Evolutionary conservation across 2,888 invertebrate species (phyloP).

Genomic region (Rotaria sp.): DNA sequence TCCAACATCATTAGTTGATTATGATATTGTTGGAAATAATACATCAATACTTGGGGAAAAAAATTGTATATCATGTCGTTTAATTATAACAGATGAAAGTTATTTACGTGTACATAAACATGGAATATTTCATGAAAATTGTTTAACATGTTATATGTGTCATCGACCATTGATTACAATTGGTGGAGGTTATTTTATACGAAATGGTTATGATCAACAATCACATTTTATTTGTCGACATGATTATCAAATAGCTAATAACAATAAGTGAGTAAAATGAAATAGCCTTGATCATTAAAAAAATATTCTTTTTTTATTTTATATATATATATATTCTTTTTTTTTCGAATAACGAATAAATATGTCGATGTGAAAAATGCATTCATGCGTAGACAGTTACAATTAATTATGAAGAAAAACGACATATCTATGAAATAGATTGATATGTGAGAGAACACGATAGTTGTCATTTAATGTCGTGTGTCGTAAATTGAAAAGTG

Average conservation of each 20-base stretch:
- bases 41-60: slow-evolving; percentile 1
- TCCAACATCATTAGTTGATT: background rate
- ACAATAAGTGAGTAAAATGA: background rate
- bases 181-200: slow-evolving; percentile 3
- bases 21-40: background rate
- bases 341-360: too few relatives aligned
- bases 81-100: background rate
- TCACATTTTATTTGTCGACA: slow-evolving; percentile 22
- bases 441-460: too few relatives aligned
- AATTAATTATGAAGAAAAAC: too few relatives aligned
- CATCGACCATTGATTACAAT: background rate
- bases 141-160: background rate
- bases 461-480: too few relatives aligned
- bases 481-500: too few relatives aligned
- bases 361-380: too few relatives aligned
- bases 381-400: too few relatives aligned
- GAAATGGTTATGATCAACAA: slow-evolving; percentile 3
- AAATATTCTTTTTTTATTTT: too few relatives aligned
- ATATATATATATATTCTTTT: too few relatives aligned
- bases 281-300: background rate
- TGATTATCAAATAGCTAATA: slow-evolving; percentile 1
- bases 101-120: slow-evolving; percentile 24
- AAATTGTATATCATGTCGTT: background rate
- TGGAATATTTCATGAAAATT: slow-evolving; percentile 14
- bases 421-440: too few relatives aligned